Conservation (phyloP, 2,888 invertebrate species). For the Drosophila prostipennis region DNA sequence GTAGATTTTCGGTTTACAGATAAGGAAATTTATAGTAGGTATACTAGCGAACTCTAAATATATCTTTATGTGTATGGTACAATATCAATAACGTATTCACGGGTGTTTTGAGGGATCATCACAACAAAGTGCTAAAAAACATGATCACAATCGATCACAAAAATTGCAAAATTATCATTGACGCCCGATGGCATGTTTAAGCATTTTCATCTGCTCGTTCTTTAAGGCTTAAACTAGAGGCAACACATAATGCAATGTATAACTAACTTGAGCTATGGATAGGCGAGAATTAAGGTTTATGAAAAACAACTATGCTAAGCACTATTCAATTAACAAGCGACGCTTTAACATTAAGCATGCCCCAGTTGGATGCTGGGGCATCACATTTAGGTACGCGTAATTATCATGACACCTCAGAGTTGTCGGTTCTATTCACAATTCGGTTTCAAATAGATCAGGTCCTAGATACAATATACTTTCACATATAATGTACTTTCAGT, state of each 20-base stretch:
- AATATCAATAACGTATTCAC: conserved; percentile 62
- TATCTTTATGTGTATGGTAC: conserved; percentile 32
- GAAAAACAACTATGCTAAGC: conserved; percentile 48
- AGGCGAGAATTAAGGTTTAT: conserved; percentile 20
- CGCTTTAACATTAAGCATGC: conserved; percentile 21
- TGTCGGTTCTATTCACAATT: conserved; percentile 62
- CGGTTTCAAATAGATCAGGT: conserved; percentile 60
- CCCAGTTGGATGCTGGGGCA: conserved; percentile 11
- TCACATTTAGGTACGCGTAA: conserved; percentile 58
- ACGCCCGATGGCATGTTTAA: conserved; percentile 26
- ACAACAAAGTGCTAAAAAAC: conserved; percentile 38
- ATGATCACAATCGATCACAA: conserved; percentile 44
- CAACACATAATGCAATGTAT: conserved; percentile 27
- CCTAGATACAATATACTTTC: conserved; percentile 19
- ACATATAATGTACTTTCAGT: conserved; percentile 13
- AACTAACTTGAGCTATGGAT: conserved; percentile 39
- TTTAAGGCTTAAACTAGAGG: conserved; percentile 22
- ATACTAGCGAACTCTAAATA: conserved; percentile 26
- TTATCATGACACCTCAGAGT: conserved; percentile 53
- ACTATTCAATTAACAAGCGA: conserved; percentile 47
- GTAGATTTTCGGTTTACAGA: conserved; percentile 25
- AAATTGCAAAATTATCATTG: conserved; percentile 31
- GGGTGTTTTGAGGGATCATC: conserved; percentile 27
- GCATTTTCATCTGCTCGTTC: conserved; percentile 1
- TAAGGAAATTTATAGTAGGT: conserved; percentile 9